A percentile compares a stretch with the other conserved stretches of the same genome.
These are phyloP conservation scores for Molossus molossus DNA, from an alignment of 2,797 vertebrate genomes.

Conservation along the genomic window DNA sequence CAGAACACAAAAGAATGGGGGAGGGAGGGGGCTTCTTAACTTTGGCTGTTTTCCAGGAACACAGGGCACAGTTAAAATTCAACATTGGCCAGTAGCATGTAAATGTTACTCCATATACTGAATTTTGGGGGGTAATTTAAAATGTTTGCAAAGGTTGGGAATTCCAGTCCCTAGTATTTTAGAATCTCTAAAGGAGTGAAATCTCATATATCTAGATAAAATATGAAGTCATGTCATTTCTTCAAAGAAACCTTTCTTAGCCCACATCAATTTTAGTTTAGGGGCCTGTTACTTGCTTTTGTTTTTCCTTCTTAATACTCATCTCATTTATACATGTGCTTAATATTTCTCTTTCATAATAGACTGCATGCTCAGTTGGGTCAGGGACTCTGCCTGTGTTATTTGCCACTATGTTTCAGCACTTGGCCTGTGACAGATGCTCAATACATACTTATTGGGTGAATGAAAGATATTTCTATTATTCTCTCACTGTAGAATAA, in stretches of 20 bases:
- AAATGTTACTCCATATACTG: conserved; percentile 32
- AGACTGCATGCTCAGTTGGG: not conserved
- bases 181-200: conserved; percentile 5
- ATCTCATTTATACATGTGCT: not conserved
- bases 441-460: not conserved
- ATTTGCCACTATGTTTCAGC: not conserved
- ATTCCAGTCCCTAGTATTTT: conserved; percentile 40
- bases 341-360: not conserved
- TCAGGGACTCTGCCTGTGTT: not conserved
- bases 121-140: not conserved
- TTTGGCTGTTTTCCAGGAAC: not conserved
- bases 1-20: not conserved
- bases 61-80: conserved; percentile 17
- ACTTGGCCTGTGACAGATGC: not conserved
- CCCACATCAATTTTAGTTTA: not conserved
- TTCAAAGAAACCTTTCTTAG: not conserved
- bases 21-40: not conserved
- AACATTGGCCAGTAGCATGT: not conserved
- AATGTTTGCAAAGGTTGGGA: not conserved
- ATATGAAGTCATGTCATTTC: not conserved
- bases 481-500: conserved; percentile 4
- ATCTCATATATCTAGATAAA: not conserved
- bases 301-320: conserved; percentile 32
- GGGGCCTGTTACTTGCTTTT: not conserved
- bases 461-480: conserved; percentile 19